Conservation (phyloP, 2,113 vertebrate species). For the Climacteris rufus region DNA sequence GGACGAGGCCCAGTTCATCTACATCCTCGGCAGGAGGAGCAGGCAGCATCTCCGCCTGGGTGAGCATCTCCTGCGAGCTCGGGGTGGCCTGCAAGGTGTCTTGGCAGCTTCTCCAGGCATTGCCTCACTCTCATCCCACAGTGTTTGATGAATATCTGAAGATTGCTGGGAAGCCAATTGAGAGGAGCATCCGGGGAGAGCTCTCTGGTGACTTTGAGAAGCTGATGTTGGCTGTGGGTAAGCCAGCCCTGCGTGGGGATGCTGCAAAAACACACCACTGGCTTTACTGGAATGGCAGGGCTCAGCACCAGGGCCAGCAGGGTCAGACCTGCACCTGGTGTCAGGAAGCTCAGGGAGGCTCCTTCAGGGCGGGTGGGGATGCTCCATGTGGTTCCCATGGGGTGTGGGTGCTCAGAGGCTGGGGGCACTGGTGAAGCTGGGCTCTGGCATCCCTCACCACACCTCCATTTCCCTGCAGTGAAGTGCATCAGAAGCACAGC, state of each 20-base stretch:
- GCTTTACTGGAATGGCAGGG: neutral
- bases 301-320: neutral
- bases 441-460: neutral
- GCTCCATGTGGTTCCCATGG: neutral
- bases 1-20: slow-evolving; percentile 93
- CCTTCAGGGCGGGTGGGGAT: fast-evolving
- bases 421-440: neutral
- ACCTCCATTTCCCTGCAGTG: slow-evolving; percentile 69
- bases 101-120: neutral
- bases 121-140: slow-evolving; percentile 6
- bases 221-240: slow-evolving; percentile 94
- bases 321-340: fast-evolving
- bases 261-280: fast-evolving
- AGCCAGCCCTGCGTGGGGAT: neutral
- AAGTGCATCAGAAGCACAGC: slow-evolving; percentile 85
- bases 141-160: slow-evolving; percentile 93
- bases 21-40: slow-evolving; percentile 91
- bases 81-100: neutral
- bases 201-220: slow-evolving; percentile 95
- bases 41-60: slow-evolving; percentile 88
- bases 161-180: slow-evolving; percentile 84
- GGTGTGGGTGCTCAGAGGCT: neutral
- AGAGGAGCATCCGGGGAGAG: slow-evolving; percentile 90
- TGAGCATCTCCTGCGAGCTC: slow-evolving; percentile 48
- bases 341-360: neutral